Conservation (phyloP, 2,888 invertebrate genomes). For the Rhaphigaster nebulosa region DNA sequence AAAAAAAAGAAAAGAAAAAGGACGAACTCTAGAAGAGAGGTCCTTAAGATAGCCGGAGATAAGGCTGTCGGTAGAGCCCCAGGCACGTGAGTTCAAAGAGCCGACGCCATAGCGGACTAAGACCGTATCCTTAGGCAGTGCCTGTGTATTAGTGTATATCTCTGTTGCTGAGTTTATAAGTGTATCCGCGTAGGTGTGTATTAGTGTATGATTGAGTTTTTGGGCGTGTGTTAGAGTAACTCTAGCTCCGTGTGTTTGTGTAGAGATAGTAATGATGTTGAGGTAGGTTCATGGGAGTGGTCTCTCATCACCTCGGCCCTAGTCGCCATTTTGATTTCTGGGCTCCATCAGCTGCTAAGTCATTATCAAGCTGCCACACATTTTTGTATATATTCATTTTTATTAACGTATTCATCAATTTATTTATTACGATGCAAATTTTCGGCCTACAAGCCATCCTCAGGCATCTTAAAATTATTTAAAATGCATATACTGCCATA, state of each 20-base stretch:
- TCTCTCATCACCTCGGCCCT: background rate
- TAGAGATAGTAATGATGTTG: background rate
- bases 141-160: background rate
- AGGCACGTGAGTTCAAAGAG: background rate
- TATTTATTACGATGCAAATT: too few relatives aligned
- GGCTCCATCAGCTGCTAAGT: background rate
- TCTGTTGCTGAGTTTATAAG: background rate
- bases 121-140: background rate
- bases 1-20: slow-evolving; percentile 4
- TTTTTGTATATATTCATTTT: too few relatives aligned
- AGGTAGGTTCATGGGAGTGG: background rate
- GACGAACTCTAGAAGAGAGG: slow-evolving; percentile 36
- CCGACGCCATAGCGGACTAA: background rate
- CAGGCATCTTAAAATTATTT: too few relatives aligned
- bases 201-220: too few relatives aligned
- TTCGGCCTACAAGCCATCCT: too few relatives aligned
- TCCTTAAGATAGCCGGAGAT: slow-evolving; percentile 29
- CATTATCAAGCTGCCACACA: too few relatives aligned
- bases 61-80: background rate
- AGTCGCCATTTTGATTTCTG: background rate
- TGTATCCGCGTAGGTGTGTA: too few relatives aligned
- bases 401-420: too few relatives aligned
- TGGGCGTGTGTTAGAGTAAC: too few relatives aligned
- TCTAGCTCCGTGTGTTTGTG: background rate
- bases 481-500: too few relatives aligned